phyloP scores from a whole-genome alignment of 2,113 vertebrate genomes.

The Cichladusa arquata region DNA sequence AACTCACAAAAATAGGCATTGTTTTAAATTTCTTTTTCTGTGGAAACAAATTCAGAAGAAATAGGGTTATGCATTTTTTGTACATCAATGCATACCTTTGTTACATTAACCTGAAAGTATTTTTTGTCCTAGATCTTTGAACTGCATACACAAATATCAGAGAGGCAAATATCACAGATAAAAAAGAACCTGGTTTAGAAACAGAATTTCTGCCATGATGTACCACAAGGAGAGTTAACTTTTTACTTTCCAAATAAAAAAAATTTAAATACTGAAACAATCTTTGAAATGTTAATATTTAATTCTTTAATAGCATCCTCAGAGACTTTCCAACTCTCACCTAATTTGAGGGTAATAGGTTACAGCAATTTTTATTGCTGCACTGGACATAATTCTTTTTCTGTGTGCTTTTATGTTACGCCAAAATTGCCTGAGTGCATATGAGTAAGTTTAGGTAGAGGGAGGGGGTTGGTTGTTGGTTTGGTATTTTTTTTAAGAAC shows the following conservation, averaged over 20 bases:
- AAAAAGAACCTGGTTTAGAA: background rate
- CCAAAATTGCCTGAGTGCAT: conserved; percentile 10
- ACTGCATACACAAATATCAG: background rate
- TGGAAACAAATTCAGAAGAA: background rate
- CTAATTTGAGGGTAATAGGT: conserved; percentile 30
- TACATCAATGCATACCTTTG: background rate
- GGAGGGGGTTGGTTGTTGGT: background rate
- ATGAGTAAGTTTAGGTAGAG: background rate
- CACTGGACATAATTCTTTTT: conserved; percentile 8
- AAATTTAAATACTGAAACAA: background rate
- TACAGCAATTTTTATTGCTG: conserved; percentile 21
- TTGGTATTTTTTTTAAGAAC: background rate
- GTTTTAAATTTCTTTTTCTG: background rate
- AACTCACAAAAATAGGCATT: background rate
- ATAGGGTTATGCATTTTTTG: background rate
- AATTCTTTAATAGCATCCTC: conserved; percentile 1
- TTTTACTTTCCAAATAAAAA: conserved; percentile 3
- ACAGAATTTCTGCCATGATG: background rate
- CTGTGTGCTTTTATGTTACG: background rate
- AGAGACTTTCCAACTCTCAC: conserved; percentile 5
- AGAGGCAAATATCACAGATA: background rate
- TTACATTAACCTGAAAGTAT: background rate
- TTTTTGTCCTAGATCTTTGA: background rate
- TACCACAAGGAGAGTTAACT: background rate
- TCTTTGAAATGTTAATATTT: background rate